Conservation (phyloP, 2,113 vertebrate species). For the Mola mola region DNA sequence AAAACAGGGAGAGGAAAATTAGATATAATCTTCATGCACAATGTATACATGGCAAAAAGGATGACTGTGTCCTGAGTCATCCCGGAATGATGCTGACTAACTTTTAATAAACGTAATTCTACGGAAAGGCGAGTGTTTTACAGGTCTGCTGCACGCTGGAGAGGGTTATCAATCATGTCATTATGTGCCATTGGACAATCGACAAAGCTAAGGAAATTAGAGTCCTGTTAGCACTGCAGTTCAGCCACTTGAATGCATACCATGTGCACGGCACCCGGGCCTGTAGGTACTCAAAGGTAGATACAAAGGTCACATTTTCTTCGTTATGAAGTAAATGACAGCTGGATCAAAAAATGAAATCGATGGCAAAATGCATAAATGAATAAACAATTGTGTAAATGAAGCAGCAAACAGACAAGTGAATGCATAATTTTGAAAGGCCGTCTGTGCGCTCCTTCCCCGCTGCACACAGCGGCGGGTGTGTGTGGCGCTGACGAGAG, state of each 20-base stretch:
- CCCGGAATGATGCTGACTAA: conserved; percentile 11
- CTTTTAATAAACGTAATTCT: background rate
- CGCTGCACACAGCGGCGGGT: conserved; percentile 40
- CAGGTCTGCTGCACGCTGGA: background rate
- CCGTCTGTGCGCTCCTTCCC: conserved; percentile 51
- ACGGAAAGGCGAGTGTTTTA: background rate
- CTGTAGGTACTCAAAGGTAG: background rate
- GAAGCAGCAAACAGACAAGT: conserved; percentile 59
- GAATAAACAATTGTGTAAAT: conserved; percentile 71
- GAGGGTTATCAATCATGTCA: conserved; percentile 51
- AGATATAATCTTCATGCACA: conserved; percentile 36
- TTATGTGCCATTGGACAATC: conserved; percentile 42
- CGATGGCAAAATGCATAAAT: conserved; percentile 60
- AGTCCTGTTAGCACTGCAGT: conserved; percentile 25
- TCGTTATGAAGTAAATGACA: conserved; percentile 38
- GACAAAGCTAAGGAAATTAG: conserved; percentile 27
- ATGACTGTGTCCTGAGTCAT: conserved; percentile 24
- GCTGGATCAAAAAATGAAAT: conserved; percentile 63
- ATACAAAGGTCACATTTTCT: conserved; percentile 26
- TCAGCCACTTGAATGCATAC: background rate
- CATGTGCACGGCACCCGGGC: background rate
- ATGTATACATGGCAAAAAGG: conserved; percentile 30
- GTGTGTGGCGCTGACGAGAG: conserved; percentile 63
- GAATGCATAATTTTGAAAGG: conserved; percentile 64
- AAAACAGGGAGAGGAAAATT: conserved; percentile 14